phyloP scores from a whole-genome alignment of 2,113 vertebrate genomes.

The Sebastes fasciatus region DNA sequence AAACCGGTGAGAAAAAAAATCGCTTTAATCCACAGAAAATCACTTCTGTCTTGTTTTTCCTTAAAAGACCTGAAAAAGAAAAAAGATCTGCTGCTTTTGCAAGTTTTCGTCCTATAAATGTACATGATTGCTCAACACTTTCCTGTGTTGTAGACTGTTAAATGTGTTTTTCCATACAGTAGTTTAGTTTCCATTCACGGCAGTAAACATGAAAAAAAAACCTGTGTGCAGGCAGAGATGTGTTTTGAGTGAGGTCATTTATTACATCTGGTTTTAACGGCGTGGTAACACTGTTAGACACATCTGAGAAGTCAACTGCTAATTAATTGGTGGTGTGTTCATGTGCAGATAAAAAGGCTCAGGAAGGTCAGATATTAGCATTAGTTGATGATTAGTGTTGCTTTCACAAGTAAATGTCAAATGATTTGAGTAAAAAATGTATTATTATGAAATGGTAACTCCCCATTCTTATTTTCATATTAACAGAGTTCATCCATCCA shows the following conservation, averaged over 20 bases:
- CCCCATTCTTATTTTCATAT: too few relatives aligned
- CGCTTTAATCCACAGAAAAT: not conserved
- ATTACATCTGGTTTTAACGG: constrained; percentile 6
- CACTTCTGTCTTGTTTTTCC: not conserved
- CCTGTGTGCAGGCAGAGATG: not conserved
- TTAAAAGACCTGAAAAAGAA: not conserved
- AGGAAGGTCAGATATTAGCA: not conserved
- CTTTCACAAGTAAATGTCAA: too few relatives aligned
- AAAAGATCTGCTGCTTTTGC: not conserved
- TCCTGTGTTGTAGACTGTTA: not conserved
- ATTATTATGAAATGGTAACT: too few relatives aligned
- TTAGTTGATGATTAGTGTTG: not conserved
- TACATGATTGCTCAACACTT: not conserved
- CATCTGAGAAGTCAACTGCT: not conserved
- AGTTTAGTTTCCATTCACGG: constrained; percentile 9
- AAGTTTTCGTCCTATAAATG: not conserved
- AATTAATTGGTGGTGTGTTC: not conserved
- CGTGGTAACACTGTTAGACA: not conserved
- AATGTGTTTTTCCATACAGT: constrained; percentile 7
- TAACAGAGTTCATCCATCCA: too few relatives aligned
- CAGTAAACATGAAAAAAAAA: constrained; percentile 6
- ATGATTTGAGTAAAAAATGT: too few relatives aligned
- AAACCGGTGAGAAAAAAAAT: not conserved
- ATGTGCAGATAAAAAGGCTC: not conserved
- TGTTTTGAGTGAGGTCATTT: not conserved